phyloP scores from a whole-genome alignment of 2,797 vertebrate species.

The Xiphophorus birchmanni region DNA sequence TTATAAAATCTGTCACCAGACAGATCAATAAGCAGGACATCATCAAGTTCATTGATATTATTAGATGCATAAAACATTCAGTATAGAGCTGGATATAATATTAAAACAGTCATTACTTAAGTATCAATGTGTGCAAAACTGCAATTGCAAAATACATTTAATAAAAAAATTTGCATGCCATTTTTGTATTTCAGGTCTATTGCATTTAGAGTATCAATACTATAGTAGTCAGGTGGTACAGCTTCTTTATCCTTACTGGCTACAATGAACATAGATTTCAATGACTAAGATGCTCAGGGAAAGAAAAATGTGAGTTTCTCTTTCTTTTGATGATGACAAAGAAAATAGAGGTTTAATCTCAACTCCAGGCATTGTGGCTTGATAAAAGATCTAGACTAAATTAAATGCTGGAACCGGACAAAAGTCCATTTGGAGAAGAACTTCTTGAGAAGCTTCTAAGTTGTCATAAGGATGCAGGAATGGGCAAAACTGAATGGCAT shows the following conservation, averaged over 20 bases:
- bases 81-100: background rate
- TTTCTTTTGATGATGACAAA: background rate
- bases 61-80: background rate
- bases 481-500: background rate
- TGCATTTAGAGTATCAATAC: background rate
- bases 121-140: background rate
- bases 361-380: background rate
- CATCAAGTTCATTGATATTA: background rate
- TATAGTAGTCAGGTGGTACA: background rate
- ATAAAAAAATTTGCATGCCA: background rate
- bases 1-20: background rate
- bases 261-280: background rate
- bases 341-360: background rate
- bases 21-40: background rate
- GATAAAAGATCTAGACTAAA: background rate
- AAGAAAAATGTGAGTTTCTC: background rate
- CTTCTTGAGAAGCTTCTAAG: background rate
- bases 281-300: background rate
- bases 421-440: background rate
- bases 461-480: background rate
- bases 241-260: background rate
- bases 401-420: background rate
- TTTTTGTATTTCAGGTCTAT: background rate
- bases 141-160: background rate
- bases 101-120: background rate